Evolutionary conservation across 35 echinoderm and acorn worm species (phyloP).

Genomic region (Apostichopus japonicus): DNA sequence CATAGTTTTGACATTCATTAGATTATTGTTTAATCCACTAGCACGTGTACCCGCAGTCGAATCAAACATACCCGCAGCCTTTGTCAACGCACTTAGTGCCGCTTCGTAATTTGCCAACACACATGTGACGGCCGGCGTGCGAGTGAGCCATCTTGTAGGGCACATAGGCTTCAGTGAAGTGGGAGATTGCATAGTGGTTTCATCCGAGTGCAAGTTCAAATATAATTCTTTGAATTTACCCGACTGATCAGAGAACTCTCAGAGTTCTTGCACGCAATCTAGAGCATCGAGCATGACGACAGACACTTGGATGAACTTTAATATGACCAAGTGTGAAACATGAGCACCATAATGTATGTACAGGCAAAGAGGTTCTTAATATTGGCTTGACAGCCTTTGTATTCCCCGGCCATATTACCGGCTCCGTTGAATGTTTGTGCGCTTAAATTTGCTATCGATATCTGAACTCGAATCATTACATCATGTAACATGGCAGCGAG

Average conservation of each 20-base stretch:
- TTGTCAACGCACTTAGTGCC: not conserved
- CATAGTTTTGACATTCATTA: not conserved
- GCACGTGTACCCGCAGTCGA: not conserved
- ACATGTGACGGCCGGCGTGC: not conserved
- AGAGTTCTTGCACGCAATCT: constrained; percentile 47
- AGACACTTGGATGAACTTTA: not conserved
- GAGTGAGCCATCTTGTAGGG: constrained; percentile 35
- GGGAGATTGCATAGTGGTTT: not conserved
- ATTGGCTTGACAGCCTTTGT: constrained; percentile 11
- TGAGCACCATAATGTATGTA: constrained; percentile 44
- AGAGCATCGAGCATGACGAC: not conserved
- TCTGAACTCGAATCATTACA: not conserved
- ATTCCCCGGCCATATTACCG: constrained; percentile 1
- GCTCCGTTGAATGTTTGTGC: constrained; percentile 13
- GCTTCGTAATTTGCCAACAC: not conserved
- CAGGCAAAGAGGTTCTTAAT: constrained; percentile 33
- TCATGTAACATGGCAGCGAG: not conserved
- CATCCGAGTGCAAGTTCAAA: constrained; percentile 17
- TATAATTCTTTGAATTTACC: too few species aligned
- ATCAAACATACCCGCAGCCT: constrained; percentile 18
- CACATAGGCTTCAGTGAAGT: constrained; percentile 56
- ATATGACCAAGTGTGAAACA: not conserved
- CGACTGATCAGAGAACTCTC: not conserved
- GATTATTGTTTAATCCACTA: not conserved
- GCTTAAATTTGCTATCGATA: constrained; percentile 1